A percentile compares a stretch with the other conserved stretches of the same genome.
These are phyloP conservation scores for Drosophila eohydei DNA, from an alignment of 2,888 invertebrate genomes.

Conservation along the genomic window DNA sequence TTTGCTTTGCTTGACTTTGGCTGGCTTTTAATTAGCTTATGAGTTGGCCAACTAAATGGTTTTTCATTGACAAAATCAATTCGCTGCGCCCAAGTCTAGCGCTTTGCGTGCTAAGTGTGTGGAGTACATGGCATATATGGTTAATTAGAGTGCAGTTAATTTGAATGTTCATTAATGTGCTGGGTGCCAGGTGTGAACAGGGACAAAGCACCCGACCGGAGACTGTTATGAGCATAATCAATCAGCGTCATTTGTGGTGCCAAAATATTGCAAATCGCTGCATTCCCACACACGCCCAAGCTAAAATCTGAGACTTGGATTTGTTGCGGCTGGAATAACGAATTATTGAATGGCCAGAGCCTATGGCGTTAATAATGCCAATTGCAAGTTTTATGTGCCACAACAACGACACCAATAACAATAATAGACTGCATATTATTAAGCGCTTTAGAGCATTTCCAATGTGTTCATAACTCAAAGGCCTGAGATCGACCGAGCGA, in stretches of 20 bases:
- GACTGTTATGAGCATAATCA: constrained; percentile 51
- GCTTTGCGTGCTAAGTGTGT: constrained; percentile 44
- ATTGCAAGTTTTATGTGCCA: constrained; percentile 66
- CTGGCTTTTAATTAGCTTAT: constrained; percentile 66
- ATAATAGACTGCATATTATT: constrained; percentile 80
- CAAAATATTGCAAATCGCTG: constrained; percentile 54
- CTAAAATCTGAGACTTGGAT: constrained; percentile 7
- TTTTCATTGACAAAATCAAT: constrained; percentile 52
- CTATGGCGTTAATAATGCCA: constrained; percentile 78
- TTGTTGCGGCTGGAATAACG: constrained; percentile 19
- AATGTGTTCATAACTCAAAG: constrained; percentile 61
- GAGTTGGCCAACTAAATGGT: constrained; percentile 49
- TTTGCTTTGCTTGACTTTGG: not conserved
- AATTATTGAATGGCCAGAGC: constrained; percentile 53
- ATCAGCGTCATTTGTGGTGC: constrained; percentile 69
- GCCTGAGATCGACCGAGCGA: constrained; percentile 36
- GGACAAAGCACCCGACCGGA: constrained; percentile 26
- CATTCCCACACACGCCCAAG: constrained; percentile 72
- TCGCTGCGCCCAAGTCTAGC: not conserved
- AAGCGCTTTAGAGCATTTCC: constrained; percentile 73
- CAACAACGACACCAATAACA: constrained; percentile 62
- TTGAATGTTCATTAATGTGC: constrained; percentile 69
- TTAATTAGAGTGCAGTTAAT: constrained; percentile 77
- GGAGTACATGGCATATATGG: constrained; percentile 41
- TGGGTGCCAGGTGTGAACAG: constrained; percentile 73